These are phyloP conservation scores for Calcarius ornatus DNA, from an alignment of 2,113 vertebrate genomes.

Conservation along the genomic window DNA sequence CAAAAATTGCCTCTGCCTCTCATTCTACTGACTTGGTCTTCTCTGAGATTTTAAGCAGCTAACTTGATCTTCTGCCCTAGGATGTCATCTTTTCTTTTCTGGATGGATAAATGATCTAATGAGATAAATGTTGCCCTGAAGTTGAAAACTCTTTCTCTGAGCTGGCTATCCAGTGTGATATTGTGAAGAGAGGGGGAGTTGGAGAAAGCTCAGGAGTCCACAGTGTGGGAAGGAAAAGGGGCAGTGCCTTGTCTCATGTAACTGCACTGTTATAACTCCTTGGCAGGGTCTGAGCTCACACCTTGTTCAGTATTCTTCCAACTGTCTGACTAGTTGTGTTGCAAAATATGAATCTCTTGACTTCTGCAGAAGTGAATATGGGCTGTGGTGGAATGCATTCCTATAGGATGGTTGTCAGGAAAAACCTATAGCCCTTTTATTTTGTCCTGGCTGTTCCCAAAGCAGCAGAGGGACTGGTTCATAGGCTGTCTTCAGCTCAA, in stretches of 20 bases:
- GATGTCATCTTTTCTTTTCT: background rate
- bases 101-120: background rate
- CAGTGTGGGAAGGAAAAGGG: background rate
- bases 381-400: background rate
- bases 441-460: background rate
- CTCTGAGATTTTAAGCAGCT: background rate
- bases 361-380: background rate
- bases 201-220: background rate
- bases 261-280: background rate
- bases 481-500: background rate
- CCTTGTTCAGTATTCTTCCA: background rate
- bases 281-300: background rate
- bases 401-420: background rate
- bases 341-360: background rate
- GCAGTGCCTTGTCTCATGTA: background rate
- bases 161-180: background rate
- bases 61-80: background rate
- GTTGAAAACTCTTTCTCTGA: background rate
- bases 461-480: background rate
- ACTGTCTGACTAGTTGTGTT: background rate
- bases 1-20: background rate
- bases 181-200: background rate
- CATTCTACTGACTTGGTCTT: background rate
- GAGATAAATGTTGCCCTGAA: background rate
- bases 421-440: background rate